Conservation (phyloP, 37 sponge, comb jelly and placozoan species). For the Spongilla lacustris region DNA sequence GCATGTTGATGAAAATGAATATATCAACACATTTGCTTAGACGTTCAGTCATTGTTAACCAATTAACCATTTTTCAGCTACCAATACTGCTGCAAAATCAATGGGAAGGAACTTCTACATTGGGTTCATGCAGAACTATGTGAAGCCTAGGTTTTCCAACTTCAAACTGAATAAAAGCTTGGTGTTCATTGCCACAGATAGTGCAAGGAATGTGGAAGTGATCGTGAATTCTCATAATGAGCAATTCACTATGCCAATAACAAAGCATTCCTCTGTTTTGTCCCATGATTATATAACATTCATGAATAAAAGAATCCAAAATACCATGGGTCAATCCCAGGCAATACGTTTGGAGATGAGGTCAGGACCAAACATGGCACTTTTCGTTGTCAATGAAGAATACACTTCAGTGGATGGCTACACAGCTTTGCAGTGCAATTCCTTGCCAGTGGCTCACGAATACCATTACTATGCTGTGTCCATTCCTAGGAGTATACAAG, state of each 20-base stretch:
- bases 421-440: slow-evolving; percentile 23
- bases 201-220: not conserved
- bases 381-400: slow-evolving; percentile 42
- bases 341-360: not conserved
- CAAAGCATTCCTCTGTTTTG: not conserved
- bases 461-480: slow-evolving; percentile 54
- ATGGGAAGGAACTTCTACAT: slow-evolving; percentile 10
- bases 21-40: no score
- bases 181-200: not conserved
- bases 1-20: no score
- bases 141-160: not conserved
- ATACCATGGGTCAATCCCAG: not conserved
- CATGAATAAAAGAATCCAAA: not conserved
- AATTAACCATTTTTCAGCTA: no score
- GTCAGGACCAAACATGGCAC: not conserved
- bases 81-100: not conserved
- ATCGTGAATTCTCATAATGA: not conserved
- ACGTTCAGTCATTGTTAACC: no score
- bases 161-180: not conserved
- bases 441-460: not conserved
- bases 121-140: slow-evolving; percentile 37
- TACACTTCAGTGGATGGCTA: slow-evolving; percentile 27
- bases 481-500: not conserved
- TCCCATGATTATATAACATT: not conserved
- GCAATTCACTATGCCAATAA: not conserved